Percentiles rank a stretch among this genome's conserved stretches.
phyloP scores from a whole-genome alignment of 2,797 vertebrate genomes.

The Eidolon dupreanum region DNA sequence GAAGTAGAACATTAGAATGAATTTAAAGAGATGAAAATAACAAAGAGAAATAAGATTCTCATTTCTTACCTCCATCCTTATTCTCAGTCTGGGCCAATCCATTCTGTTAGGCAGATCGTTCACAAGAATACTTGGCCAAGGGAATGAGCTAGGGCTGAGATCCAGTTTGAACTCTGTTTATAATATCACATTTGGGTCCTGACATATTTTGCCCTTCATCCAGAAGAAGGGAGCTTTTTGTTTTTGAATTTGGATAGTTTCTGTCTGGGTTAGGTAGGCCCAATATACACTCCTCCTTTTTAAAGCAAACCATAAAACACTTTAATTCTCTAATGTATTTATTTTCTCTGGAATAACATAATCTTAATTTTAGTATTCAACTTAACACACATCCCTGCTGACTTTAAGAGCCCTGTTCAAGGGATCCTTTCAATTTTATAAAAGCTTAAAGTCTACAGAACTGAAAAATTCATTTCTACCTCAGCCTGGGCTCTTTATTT shows the following conservation, averaged over 20 bases:
- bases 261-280: neutral
- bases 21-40: neutral
- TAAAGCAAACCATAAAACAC: neutral
- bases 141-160: neutral
- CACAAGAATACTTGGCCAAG: neutral
- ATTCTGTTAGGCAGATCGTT: neutral
- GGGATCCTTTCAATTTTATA: slow-evolving; percentile 44
- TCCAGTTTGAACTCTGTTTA: neutral
- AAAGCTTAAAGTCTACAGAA: slow-evolving; percentile 35
- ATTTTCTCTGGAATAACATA: neutral
- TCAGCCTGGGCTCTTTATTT: neutral
- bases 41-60: neutral
- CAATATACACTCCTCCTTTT: neutral
- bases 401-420: slow-evolving; percentile 33
- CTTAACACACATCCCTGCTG: neutral
- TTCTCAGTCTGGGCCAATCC: neutral
- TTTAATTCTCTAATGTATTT: neutral
- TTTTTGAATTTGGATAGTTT: neutral
- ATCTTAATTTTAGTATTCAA: slow-evolving; percentile 14
- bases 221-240: neutral
- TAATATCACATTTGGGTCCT: neutral
- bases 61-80: neutral
- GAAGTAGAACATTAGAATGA: neutral
- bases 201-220: neutral
- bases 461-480: neutral